phyloP scores from a whole-genome alignment of 2,888 invertebrate species.

The Formica aserva region DNA sequence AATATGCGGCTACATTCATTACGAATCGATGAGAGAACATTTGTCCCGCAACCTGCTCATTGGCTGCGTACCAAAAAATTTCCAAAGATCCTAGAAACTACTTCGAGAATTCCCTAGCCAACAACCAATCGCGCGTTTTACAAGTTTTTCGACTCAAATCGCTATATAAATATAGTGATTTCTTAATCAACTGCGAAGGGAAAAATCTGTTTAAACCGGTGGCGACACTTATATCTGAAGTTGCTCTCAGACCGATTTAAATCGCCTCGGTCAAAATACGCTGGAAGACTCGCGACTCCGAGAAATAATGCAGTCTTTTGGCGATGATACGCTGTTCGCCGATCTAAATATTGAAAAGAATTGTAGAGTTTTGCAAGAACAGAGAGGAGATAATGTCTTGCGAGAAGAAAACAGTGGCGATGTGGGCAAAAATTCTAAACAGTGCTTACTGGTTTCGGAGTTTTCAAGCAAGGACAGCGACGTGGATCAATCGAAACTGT shows the following conservation, averaged over 20 bases:
- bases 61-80: neutral
- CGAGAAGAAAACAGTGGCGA: constrained; percentile 58
- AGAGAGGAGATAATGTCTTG: neutral
- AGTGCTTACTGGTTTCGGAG: constrained; percentile 52
- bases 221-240: neutral
- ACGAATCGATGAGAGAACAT: neutral
- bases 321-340: constrained; percentile 67
- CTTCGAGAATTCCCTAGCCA: neutral
- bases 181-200: neutral
- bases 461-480: neutral
- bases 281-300: neutral
- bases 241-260: constrained; percentile 15
- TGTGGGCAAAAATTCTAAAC: constrained; percentile 71
- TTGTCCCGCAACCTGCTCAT: neutral
- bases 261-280: constrained; percentile 18
- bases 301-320: constrained; percentile 68
- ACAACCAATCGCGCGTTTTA: neutral
- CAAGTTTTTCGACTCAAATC: neutral
- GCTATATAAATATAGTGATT: neutral
- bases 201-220: neutral
- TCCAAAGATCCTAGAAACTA: neutral
- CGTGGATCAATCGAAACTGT: neutral
- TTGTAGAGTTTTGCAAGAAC: constrained; percentile 37
- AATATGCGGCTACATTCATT: neutral
- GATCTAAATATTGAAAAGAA: constrained; percentile 61